Conservation (phyloP, 2,113 vertebrate genomes). For the Pungitius pungitius region DNA sequence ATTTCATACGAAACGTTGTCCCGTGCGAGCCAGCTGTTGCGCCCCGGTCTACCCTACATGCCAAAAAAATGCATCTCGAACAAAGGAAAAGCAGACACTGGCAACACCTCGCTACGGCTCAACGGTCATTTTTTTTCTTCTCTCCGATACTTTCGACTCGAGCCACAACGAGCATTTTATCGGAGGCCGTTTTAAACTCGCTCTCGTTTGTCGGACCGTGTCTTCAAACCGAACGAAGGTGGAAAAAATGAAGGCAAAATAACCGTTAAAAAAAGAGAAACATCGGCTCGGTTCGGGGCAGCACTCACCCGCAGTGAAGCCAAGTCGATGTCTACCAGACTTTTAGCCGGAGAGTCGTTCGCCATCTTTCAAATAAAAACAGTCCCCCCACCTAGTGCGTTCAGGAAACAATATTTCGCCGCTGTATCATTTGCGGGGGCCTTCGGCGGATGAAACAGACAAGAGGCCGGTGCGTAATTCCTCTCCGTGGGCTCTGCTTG, state of each 20-base stretch:
- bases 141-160: constrained; percentile 20
- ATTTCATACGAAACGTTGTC: not conserved
- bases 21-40: constrained; percentile 72
- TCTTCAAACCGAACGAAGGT: not conserved
- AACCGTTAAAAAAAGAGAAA: constrained; percentile 2
- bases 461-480: constrained; percentile 36
- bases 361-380: constrained; percentile 88
- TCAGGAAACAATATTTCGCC: not conserved
- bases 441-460: not conserved
- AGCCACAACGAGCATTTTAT: not conserved
- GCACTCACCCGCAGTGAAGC: constrained; percentile 93
- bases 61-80: constrained; percentile 70
- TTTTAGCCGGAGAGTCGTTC: constrained; percentile 98
- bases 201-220: too few relatives aligned
- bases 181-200: not conserved
- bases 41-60: constrained; percentile 66
- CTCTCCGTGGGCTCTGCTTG: constrained; percentile 49
- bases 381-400: constrained; percentile 45
- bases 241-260: not conserved
- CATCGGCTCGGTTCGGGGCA: constrained; percentile 44
- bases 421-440: constrained; percentile 51
- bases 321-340: constrained; percentile 97
- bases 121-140: constrained; percentile 53
- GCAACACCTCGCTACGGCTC: constrained; percentile 73
- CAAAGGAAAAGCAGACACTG: constrained; percentile 79